Base-by-base conservation (phyloP, 2,797 vertebrate species). In the Mallotus villosus region DNA sequence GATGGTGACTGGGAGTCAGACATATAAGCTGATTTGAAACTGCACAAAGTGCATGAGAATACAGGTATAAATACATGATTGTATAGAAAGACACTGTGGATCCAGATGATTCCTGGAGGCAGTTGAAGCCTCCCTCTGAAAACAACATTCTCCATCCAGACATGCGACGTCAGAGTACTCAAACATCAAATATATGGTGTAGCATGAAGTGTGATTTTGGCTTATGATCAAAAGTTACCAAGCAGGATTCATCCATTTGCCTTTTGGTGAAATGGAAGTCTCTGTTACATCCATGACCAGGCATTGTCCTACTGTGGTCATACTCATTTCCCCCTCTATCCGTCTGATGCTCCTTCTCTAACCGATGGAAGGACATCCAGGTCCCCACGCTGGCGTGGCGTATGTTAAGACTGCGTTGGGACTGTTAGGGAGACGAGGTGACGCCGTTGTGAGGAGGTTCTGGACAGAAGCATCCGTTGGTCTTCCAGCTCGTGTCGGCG, bases 401-500 rank as follows among this genome's bases (percentile, higher is more conserved):
- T 77, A 77, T 78, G 68, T 61, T 80, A 65, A 73, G 84, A 67
- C 79, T 70, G 71, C 61, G 71, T 70, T 72, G 73, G 73, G 69
- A 77, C 57, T 82, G 63, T 34, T 41, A 34, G 63, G 37, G 11
- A 9, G 65, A 27, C 19, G 3, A 93, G 78, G 88, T 89, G 66
- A 77, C 75, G 37, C 90, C 85, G 8, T 92, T 93, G 79, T 87
- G 89, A 73, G 87, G 82, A 70, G 84, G 84, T 34, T 88, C 87
- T 0, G 78, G 81, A 78, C 84, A 78, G 79, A 92, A 92, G 80
- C 90, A 91, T 78, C 90, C 88, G 6, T 92, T 93, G 75, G 81
- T 89, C 86, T 84, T 91, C 73, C 90, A 82, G 78, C 81, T 83
- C 73, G 87, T 82, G 73, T 90, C 90, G 14, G 85, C 77, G 51